Evolutionary conservation across 37 sponge, comb jelly and placozoan species (phyloP), one percentile per base, ranked within the genome.

Genomic region (Beroe forskalii): DNA sequence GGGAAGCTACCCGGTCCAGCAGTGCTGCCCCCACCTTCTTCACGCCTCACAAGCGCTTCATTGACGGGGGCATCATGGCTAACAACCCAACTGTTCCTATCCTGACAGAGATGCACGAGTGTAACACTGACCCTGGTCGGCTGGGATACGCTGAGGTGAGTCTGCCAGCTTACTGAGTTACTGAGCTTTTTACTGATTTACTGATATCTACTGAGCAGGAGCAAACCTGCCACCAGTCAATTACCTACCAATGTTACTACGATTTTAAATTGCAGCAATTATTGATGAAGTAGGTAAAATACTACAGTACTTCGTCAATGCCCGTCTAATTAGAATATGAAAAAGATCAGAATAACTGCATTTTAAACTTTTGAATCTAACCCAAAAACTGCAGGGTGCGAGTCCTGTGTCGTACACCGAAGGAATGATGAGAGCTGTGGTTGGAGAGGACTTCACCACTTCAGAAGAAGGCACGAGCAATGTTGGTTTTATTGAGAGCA

Each of bases 21-120:
- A 90, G 92, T 30, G 94, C 94, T 64, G 94, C 94, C 1, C 94
- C 94, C 20, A 83, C 90, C 61, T 94, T 91, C 90, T 94, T 94
- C 61, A 90, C 91, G 22, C 62, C 90, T 9, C 72, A 90, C 44
- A 61, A 90, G 1, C 61, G 75, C 60, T 92, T 94, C 60, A 27
- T 94, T 1, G 94, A 94, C 72, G 94, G 94, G 0, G 94, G 94
- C 1, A 61, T 92, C 31, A 91, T 94, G 91, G 91, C 94, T 41
- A 94, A 94, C 89, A 94, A 94, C 67, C 94, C 94, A 0, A 94
- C 94, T 0, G 62, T 94, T 14, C 90, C 90, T 63, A 76, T 80
- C 14, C 91, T 94, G 67, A 67, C 92, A 33, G 94, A 94, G 72
- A 91, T 94, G 43, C 63, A 92, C 0, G 38, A 89, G 36, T 75